Percentiles rank a stretch among this genome's conserved stretches.
These are phyloP conservation scores for Antitype chi DNA, from an alignment of 2,888 invertebrate genomes.

Conservation along the genomic window DNA sequence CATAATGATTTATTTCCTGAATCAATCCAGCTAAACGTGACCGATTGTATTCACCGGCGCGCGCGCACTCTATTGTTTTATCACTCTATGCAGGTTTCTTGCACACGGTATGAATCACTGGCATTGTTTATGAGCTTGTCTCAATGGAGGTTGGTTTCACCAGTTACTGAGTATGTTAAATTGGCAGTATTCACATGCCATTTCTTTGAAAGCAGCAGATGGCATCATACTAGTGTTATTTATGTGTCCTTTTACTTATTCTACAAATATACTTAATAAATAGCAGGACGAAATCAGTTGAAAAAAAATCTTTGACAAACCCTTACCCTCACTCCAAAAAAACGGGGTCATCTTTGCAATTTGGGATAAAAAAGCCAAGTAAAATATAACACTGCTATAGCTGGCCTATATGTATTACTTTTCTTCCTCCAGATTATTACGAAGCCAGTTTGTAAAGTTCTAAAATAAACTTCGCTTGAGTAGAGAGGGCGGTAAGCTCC, in stretches of 20 bases:
- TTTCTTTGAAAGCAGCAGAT: neutral
- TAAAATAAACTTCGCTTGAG: conserved; percentile 21
- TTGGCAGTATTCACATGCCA: neutral
- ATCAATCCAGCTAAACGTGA: conserved; percentile 53
- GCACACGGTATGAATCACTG: conserved; percentile 54
- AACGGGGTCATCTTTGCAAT: conserved; percentile 19
- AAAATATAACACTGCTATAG: conserved; percentile 19
- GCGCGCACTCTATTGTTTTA: conserved; percentile 55
- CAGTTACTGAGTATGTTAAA: conserved; percentile 9
- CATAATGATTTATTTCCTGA: conserved; percentile 47
- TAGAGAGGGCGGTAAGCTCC: neutral
- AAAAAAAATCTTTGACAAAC: neutral
- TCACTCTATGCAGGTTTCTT: conserved; percentile 49
- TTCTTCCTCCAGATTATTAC: conserved; percentile 36
- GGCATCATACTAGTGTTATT: neutral
- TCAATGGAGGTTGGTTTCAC: conserved; percentile 38
- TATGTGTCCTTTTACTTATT: neutral
- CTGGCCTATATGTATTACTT: conserved; percentile 21
- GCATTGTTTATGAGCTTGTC: conserved; percentile 37
- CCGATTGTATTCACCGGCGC: conserved; percentile 45
- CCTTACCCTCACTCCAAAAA: neutral
- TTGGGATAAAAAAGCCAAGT: conserved; percentile 4
- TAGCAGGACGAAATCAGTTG: neutral
- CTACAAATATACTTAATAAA: neutral
- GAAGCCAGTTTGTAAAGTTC: conserved; percentile 36